These are phyloP conservation scores for Carduelis carduelis DNA, from an alignment of 2,797 vertebrate genomes.

Conservation along the genomic window DNA sequence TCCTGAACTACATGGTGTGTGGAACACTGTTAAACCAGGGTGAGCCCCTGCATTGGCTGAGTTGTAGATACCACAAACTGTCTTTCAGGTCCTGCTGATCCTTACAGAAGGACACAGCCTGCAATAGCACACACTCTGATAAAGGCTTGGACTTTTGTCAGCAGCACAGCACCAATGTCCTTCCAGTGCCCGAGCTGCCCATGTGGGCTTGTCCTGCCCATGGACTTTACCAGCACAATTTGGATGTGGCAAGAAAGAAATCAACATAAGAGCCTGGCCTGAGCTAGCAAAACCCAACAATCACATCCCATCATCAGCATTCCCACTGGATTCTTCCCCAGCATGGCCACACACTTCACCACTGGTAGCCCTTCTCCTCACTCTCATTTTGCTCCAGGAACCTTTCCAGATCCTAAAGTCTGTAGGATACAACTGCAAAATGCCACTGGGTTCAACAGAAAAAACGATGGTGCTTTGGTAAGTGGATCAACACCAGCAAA, in stretches of 20 bases:
- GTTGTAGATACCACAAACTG: background rate
- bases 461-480: background rate
- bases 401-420: background rate
- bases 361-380: background rate
- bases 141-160: background rate
- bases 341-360: accelerated
- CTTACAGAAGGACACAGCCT: background rate
- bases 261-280: background rate
- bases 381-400: background rate
- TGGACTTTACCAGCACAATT: background rate
- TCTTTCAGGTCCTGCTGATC: background rate
- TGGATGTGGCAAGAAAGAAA: background rate
- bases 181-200: background rate
- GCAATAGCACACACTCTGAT: background rate
- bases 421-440: background rate
- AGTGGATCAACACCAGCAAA: background rate
- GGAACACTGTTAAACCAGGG: background rate
- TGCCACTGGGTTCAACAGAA: background rate
- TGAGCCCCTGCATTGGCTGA: background rate
- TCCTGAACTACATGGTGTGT: accelerated
- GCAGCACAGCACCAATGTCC: background rate
- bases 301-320: background rate
- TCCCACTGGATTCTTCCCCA: accelerated
- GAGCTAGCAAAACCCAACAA: background rate
- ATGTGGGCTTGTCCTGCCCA: accelerated